phyloP scores from a whole-genome alignment of 2,797 vertebrate genomes.

The Micrastur ruficollis region DNA sequence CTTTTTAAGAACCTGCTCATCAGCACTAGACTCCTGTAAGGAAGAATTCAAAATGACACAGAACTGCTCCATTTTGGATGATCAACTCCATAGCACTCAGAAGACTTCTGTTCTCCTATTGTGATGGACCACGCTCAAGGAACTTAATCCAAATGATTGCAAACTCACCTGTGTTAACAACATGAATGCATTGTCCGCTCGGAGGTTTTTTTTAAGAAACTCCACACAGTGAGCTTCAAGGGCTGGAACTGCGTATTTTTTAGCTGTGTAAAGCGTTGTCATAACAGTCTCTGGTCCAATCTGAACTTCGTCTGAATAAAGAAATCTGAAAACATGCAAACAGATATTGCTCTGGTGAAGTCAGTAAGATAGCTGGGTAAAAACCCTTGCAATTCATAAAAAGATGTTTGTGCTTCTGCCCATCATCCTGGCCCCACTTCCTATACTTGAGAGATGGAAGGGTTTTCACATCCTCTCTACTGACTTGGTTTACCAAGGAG shows the following conservation, averaged over 20 bases:
- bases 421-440: neutral
- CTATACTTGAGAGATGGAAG: neutral
- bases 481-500: neutral
- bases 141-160: fast-evolving
- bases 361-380: neutral
- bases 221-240: slow-evolving; percentile 95
- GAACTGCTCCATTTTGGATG: neutral
- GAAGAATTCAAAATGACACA: neutral
- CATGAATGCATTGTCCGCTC: slow-evolving; percentile 97
- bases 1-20: neutral
- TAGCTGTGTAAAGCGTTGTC: slow-evolving; percentile 97
- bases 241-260: slow-evolving; percentile 96
- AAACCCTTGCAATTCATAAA: neutral
- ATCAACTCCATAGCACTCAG: neutral
- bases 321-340: slow-evolving; percentile 79
- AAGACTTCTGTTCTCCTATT: neutral
- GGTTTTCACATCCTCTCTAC: neutral
- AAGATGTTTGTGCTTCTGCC: neutral
- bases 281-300: slow-evolving; percentile 98
- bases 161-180: slow-evolving; percentile 92
- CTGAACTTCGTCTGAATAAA: slow-evolving; percentile 97
- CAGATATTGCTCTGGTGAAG: neutral
- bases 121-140: neutral
- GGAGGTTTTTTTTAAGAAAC: slow-evolving; percentile 96
- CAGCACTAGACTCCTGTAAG: neutral